Evolutionary conservation across 1,140 invertebrate genomes (phyloP), one percentile per base, ranked within the genome.

Genomic region (Lineus longissimus): DNA sequence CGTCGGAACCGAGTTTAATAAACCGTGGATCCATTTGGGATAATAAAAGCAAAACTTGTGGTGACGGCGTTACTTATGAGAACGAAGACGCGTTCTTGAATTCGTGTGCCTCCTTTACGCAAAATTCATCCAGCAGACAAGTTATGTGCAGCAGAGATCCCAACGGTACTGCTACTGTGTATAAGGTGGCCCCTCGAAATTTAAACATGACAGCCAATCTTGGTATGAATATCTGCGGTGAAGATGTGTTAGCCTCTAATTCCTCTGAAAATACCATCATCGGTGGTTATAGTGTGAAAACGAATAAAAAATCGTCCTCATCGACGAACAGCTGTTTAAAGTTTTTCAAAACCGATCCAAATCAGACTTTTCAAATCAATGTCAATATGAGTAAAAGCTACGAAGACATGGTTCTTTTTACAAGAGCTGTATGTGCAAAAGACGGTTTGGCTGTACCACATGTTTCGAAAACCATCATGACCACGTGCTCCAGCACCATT

Each of bases 331-430:
- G n/a, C n/a, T n/a, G n/a, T 27, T 51, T 27, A 4, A 51, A 51
- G 47, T 51, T 51, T n/a, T 51, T 51, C 47, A 51, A 51, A 27
- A 51, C 47, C 6, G 47, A 51, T 7, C 4, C 47, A 4, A 51
- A 51, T n/a, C 47, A 51, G 47, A 51, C 47, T n/a, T 51, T 51
- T n/a, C 47, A 51, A 51, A 51, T 51, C 4, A 51, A 51, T 27
- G 47, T 51, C 47, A 51, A 51, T n/a, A 51, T 51, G 47, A 51
- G 47, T n/a, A 51, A 51, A n/a, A 51, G 47, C 47, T 51, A 51
- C 47, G 47, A 51, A 51, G 47, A 51, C 6, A 51, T 51, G 47
- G 47, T 51, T 51, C 47, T 51, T n/a, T 51, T 51, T 51, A 51
- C 47, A 51, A 51, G 47, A 51, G 47, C 47, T 4, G 47, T 51